A percentile compares a stretch with the other conserved stretches of the same genome.
These are phyloP conservation scores for Bombus huntii DNA, from an alignment of 1,140 invertebrate genomes.

Conservation along the genomic window DNA sequence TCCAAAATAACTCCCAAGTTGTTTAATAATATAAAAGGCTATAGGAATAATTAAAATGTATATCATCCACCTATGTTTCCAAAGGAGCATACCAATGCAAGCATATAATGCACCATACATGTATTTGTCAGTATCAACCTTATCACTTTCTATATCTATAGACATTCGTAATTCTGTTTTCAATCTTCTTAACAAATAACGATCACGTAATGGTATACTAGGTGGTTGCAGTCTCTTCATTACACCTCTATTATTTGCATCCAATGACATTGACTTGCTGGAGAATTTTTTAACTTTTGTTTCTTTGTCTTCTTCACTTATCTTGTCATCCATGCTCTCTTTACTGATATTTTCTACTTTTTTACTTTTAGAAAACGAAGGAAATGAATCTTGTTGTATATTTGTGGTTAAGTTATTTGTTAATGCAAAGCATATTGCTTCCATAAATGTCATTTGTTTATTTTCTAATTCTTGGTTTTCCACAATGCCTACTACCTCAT, in stretches of 20 bases:
- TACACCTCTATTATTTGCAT: constrained; percentile 50
- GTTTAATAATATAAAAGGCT: constrained; percentile 85
- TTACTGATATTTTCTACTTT: constrained; percentile 19
- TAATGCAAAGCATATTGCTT: constrained; percentile 73
- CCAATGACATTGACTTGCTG: constrained; percentile 74
- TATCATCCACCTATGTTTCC: constrained; percentile 88
- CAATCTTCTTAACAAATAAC: constrained; percentile 76
- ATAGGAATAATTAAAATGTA: constrained; percentile 87
- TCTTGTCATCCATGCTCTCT: neutral
- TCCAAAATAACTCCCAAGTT: constrained; percentile 82
- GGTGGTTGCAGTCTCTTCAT: constrained; percentile 20
- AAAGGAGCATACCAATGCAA: constrained; percentile 87
- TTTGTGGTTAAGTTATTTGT: constrained; percentile 63
- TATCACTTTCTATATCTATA: constrained; percentile 77
- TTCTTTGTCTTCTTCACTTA: neutral
- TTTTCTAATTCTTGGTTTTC: constrained; percentile 76
- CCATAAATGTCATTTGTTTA: constrained; percentile 75
- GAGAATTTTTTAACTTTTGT: constrained; percentile 41
- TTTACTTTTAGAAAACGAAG: constrained; percentile 30
- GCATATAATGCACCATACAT: constrained; percentile 87
- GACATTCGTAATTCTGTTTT: constrained; percentile 82
- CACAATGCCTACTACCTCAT: constrained; percentile 81
- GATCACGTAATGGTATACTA: constrained; percentile 65
- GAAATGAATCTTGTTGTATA: neutral
- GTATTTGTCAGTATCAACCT: constrained; percentile 84